Base-by-base conservation (phyloP, 2,888 invertebrate genomes). In the Gastrophysa polygoni region DNA sequence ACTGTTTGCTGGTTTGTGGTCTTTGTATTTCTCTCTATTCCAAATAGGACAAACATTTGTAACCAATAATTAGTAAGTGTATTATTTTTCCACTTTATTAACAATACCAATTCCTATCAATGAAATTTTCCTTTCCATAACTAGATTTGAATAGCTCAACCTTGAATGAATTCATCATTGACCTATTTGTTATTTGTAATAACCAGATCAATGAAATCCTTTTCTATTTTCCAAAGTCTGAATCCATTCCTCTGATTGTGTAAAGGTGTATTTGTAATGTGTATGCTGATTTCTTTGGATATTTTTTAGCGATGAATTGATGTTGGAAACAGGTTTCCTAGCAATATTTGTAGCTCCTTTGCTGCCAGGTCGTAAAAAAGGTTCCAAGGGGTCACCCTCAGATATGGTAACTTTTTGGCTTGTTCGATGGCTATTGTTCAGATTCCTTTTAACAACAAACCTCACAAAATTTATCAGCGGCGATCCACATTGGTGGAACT, bases 401-500 rank as follows among this genome's bases (percentile, higher is more conserved):
- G 87, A 87, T 71, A 67, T 79, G 10, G 83, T 91, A 48, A 85
- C 86, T 3, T 82, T 91, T 69, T 91, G 89, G 89, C 80, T 89
- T 29, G 85, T 90, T 2, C 85, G 87, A 62, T 92, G 92, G 91
- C 82, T 92, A 8, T 82, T 90, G 4, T 91, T 92, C 63, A 73
- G 92, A 48, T 85, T 90, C 55, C 84, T 91, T 82, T 89, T 92
- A 77, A 87, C 89, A 2, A 87, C 87, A 3, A 91, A 91, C 2
- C 83, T 90, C 16, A 86, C 89, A 0, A 92, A 92, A 78, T 81
- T 92, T 38, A 85, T 86, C 38, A 88, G 88, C 75, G 85, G 86
- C 18, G 91, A 90, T 74, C 89, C 91, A 1, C 84, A 88, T 32
- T 92, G 92, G 92, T 92, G 92, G 91, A 86, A 85, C 67, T 84